Evolutionary conservation across 64 coral and sea anemone genomes (phyloP).

Genomic region (Acropora yongei): DNA sequence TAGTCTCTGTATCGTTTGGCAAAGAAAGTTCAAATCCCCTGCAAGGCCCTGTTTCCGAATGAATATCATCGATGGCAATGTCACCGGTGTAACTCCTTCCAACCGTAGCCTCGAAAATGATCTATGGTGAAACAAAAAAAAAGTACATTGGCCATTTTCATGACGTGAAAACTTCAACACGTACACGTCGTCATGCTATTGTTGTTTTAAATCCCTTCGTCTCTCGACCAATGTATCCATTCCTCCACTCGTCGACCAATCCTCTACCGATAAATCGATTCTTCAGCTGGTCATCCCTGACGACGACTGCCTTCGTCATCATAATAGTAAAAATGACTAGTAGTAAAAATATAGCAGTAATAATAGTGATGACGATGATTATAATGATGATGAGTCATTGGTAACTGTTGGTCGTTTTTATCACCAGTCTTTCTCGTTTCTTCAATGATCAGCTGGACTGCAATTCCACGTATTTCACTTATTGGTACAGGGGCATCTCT

Average conservation of each 20-base stretch:
- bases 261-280: too few relatives aligned
- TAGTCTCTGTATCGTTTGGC: background rate
- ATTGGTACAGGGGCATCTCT: background rate
- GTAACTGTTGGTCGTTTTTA: background rate
- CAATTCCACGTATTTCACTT: background rate
- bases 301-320: too few relatives aligned
- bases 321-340: too few relatives aligned
- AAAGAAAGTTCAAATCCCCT: background rate
- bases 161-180: too few relatives aligned
- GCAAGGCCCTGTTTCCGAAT: background rate
- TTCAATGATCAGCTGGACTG: too few relatives aligned
- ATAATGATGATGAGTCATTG: too few relatives aligned
- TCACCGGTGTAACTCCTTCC: conserved; percentile 17
- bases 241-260: too few relatives aligned
- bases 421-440: background rate
- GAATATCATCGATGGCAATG: conserved; percentile 27
- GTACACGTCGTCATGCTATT: background rate
- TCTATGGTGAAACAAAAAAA: background rate
- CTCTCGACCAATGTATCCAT: too few relatives aligned
- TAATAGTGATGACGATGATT: too few relatives aligned
- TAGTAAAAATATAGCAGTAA: too few relatives aligned
- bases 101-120: background rate
- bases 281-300: too few relatives aligned
- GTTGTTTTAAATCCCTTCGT: background rate
- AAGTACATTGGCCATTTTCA: background rate